Percentiles rank a stretch among this genome's conserved stretches.
These are phyloP conservation scores for Apis mellifera DNA, from an alignment of 1,140 invertebrate species.

Conservation along the genomic window DNA sequence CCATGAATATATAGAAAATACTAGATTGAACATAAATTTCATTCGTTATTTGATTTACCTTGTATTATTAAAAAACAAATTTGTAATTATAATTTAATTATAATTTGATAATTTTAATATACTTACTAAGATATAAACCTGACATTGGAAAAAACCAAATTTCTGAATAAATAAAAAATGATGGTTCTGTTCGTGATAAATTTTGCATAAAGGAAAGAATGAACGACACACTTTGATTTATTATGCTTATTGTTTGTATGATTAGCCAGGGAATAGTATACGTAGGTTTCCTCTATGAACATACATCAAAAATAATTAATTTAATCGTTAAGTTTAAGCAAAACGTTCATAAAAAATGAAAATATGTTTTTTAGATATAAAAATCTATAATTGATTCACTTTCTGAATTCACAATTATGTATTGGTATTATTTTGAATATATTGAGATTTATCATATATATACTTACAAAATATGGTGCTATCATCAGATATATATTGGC, in stretches of 20 bases:
- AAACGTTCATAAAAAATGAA: conserved; percentile 58
- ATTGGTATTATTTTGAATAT: neutral
- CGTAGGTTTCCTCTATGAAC: conserved; percentile 72
- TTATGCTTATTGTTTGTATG: conserved; percentile 74
- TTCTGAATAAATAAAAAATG: too few relatives aligned
- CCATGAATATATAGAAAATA: conserved; percentile 74
- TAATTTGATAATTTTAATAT: conserved; percentile 15
- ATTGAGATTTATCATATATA: neutral
- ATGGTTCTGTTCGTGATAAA: conserved; percentile 53
- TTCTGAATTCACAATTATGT: conserved; percentile 23
- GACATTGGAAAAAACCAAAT: too few relatives aligned
- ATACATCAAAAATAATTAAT: conserved; percentile 61
- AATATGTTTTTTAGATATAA: conserved; percentile 57
- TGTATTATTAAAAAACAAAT: too few relatives aligned
- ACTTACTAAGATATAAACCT: conserved; percentile 67
- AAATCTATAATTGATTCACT: conserved; percentile 45
- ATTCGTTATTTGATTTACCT: neutral
- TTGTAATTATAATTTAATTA: too few relatives aligned
- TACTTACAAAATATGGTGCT: conserved; percentile 74
- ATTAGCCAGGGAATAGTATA: conserved; percentile 77
- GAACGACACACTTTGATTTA: conserved; percentile 74
- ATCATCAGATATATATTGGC: conserved; percentile 71
- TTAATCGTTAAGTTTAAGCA: conserved; percentile 55
- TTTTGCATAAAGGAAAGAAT: conserved; percentile 56
- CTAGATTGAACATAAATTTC: conserved; percentile 62